A percentile compares a stretch with the other conserved stretches of the same genome.
Evolutionary conservation across 2,888 invertebrate species (phyloP).

Genomic region (Drosophila acutilabella): DNA sequence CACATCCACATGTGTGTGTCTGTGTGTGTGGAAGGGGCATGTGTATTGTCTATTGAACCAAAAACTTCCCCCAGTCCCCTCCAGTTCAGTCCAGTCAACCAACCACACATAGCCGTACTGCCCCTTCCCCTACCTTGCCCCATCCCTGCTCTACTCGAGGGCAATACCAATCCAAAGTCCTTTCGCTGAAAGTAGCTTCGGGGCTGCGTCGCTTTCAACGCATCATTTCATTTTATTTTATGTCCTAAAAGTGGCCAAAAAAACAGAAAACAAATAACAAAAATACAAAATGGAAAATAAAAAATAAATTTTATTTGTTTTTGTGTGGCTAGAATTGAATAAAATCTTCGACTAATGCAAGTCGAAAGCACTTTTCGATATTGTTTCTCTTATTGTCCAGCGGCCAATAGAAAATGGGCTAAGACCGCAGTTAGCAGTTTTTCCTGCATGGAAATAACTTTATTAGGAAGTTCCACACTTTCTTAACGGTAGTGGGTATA

Average conservation of each 20-base stretch:
- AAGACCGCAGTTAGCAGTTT: conserved; percentile 6
- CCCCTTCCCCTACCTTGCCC: conserved; percentile 8
- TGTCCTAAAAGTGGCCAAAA: conserved; percentile 76
- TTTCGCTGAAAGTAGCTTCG: conserved; percentile 62
- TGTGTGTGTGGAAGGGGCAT: conserved; percentile 28
- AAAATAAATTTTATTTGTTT: conserved; percentile 83
- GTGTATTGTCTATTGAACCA: conserved; percentile 76
- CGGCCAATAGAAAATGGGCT: conserved; percentile 37
- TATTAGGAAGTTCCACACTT: conserved; percentile 25
- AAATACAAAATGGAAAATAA: conserved; percentile 56
- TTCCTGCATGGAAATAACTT: conserved; percentile 53
- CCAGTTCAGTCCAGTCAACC: conserved; percentile 42
- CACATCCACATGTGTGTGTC: conserved; percentile 17
- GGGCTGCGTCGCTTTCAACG: conserved; percentile 69
- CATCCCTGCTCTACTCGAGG: conserved; percentile 3
- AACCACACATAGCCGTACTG: conserved; percentile 46
- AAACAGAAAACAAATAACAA: conserved; percentile 23
- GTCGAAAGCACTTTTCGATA: conserved; percentile 54
- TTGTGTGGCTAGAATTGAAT: conserved; percentile 80
- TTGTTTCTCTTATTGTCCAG: conserved; percentile 44
- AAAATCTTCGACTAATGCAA: conserved; percentile 80
- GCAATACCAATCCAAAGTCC: conserved; percentile 37
- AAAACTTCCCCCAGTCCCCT: conserved; percentile 41
- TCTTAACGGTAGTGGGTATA: neutral
- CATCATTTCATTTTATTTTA: conserved; percentile 82